Conservation (phyloP, 2,113 vertebrate genomes). For the Aythya baeri region DNA sequence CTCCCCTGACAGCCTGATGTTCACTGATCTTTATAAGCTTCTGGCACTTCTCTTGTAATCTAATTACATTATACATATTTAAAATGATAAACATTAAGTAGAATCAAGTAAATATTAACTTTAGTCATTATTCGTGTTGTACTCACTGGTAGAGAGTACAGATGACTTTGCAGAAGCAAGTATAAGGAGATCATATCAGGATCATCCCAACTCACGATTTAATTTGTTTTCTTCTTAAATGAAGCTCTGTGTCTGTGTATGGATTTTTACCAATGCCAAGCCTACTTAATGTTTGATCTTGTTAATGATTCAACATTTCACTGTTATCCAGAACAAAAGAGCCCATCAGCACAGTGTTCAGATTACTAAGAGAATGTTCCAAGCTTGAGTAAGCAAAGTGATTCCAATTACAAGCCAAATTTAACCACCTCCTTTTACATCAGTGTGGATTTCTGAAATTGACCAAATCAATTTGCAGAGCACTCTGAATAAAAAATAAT, state of each 20-base stretch:
- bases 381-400: background rate
- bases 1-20: background rate
- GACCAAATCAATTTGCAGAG: background rate
- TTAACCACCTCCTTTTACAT: background rate
- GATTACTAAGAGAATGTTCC: background rate
- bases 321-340: background rate
- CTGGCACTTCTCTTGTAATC: background rate
- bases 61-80: background rate
- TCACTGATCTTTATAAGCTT: background rate
- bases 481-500: background rate
- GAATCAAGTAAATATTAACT: background rate
- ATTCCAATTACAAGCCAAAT: background rate
- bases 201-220: background rate
- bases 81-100: background rate
- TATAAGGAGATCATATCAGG: background rate
- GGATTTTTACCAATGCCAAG: background rate
- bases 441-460: background rate
- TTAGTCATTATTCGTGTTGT: background rate
- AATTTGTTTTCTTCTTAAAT: background rate
- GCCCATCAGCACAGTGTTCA: fast-evolving
- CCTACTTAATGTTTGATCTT: background rate
- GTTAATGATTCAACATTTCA: background rate
- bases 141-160: background rate
- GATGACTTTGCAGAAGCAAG: background rate
- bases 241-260: background rate